Conservation (phyloP, 2,113 vertebrate species). For the Bostrychus sinensis region DNA sequence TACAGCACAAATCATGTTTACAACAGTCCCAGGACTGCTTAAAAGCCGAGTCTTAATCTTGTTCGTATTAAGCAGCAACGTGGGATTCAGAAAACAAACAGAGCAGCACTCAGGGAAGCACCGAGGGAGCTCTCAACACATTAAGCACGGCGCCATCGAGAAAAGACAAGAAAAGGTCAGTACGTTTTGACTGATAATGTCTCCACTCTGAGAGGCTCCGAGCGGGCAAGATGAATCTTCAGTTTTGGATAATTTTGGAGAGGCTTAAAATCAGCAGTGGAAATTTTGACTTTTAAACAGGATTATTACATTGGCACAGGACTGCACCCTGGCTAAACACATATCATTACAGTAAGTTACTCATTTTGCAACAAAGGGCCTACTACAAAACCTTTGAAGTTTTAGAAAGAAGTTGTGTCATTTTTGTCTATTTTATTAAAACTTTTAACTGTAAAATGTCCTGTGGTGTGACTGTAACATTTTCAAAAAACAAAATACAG, state of each 20-base stretch:
- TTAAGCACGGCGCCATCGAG: conserved; percentile 11
- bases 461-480: no score
- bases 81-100: not conserved
- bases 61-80: conserved; percentile 15
- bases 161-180: conserved; percentile 27
- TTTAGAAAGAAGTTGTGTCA: no score
- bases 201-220: not conserved
- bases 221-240: not conserved
- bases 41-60: conserved; percentile 34
- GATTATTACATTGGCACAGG: no score
- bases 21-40: not conserved
- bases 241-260: not conserved
- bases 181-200: not conserved
- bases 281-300: not conserved
- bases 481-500: no score
- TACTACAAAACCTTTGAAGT: no score
- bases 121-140: conserved; percentile 18
- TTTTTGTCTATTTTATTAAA: no score
- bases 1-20: conserved; percentile 10
- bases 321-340: not conserved
- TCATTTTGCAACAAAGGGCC: no score
- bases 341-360: no score
- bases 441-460: no score
- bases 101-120: not conserved
- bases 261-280: not conserved